Evolutionary conservation across 64 coral and sea anemone species (phyloP), one percentile per base, ranked within the genome.

Genomic region (Stichodactyla helianthus): DNA sequence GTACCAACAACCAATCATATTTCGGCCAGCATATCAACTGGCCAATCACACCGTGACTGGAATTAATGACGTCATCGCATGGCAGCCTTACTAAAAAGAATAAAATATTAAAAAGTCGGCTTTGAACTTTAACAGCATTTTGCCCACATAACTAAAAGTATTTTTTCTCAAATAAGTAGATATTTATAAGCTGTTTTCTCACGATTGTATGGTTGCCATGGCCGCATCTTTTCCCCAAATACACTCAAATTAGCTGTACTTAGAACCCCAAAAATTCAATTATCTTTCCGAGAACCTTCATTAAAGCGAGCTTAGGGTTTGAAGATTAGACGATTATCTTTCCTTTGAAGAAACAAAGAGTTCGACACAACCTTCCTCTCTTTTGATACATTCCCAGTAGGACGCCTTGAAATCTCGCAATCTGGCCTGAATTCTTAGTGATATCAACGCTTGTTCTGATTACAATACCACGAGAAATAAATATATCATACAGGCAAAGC

Each of bases 281-380:
- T 31, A 74, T 74, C 68, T 74, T 23, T 26, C 11, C 10, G 10
- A 74, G 68, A 74, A 26, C 12, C n/a, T 23, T 74, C 26, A 74
- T 74, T 74, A 74, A 74, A 74, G 12, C 25, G 25, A 74, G 68
- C 68, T 74, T 31, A 65, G 26, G 27, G n/a, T 27, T 74, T 74
- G 25, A 27, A 74, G 68, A 74, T 74, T 74, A 74, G n/a, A 12
- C 22, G 68, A 74, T 74, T 74, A 74, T 74, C 68, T 74, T 74
- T 74, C 10, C 68, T 74, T 74, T 74, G 68, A 74, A 65, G 68
- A 31, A 35, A 74, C 68, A 74, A 74, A 27, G 68, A 9, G 22
- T 31, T 74, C 68, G 25, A 74, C 25, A 74, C 68, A 74, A 74
- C 68, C 68, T 74, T 74, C 68, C 68, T 74, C 68, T 27, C 27